Conservation (phyloP, 2,888 invertebrate genomes). For the Cosmorhoe ocellata region DNA sequence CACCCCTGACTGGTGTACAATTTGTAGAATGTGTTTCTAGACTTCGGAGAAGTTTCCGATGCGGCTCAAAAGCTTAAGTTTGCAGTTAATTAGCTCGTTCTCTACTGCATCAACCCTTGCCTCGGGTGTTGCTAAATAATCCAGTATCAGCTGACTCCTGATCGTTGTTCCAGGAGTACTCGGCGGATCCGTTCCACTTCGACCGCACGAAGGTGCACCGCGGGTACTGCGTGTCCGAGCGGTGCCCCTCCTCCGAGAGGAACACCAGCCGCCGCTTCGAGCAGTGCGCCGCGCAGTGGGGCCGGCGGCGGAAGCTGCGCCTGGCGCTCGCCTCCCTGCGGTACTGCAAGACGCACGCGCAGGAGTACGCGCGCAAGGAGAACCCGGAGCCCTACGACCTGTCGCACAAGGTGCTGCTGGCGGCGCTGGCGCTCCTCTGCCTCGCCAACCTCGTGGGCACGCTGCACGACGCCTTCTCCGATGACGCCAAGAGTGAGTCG, state of each 20-base stretch:
- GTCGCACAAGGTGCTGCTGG: constrained; percentile 42
- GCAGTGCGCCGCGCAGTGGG: constrained; percentile 49
- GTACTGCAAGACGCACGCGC: constrained; percentile 51
- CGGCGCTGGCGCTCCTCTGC: constrained; percentile 37
- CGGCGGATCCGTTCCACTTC: constrained; percentile 49
- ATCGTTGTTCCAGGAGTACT: constrained; percentile 50
- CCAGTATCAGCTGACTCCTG: too few relatives aligned
- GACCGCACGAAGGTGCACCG: constrained; percentile 61
- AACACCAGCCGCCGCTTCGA: constrained; percentile 53
- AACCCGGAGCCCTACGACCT: constrained; percentile 36
- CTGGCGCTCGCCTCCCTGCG: constrained; percentile 39
- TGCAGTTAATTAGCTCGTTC: too few relatives aligned
- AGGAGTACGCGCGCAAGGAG: constrained; percentile 36
- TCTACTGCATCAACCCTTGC: too few relatives aligned
- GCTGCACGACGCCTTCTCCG: constrained; percentile 42
- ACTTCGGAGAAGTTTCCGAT: too few relatives aligned
- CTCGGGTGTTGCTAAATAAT: too few relatives aligned
- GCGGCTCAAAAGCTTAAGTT: too few relatives aligned
- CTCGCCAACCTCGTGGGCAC: constrained; percentile 51
- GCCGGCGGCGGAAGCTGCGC: constrained; percentile 39
- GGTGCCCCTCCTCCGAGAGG: constrained; percentile 47
- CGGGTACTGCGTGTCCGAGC: constrained; percentile 62
- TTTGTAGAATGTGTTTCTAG: too few relatives aligned
- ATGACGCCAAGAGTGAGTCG: constrained; percentile 47
- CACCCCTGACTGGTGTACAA: too few relatives aligned